phyloP scores from a whole-genome alignment of 2,888 invertebrate genomes.

The Suillia variegata region DNA sequence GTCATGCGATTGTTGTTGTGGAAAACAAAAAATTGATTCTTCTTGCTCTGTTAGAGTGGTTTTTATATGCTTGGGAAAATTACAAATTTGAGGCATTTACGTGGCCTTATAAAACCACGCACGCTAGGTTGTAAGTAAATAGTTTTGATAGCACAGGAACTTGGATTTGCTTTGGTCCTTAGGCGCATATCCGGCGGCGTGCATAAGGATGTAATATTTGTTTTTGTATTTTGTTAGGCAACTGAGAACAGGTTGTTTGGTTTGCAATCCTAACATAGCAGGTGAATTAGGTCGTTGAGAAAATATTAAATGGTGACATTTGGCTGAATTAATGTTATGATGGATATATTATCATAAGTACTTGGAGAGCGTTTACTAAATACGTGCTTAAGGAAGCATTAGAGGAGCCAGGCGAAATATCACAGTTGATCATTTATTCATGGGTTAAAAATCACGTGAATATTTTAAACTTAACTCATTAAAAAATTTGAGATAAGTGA shows the following conservation, averaged over 20 bases:
- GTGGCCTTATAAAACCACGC: neutral
- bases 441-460: too few relatives aligned
- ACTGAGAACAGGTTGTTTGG: neutral
- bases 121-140: too few relatives aligned
- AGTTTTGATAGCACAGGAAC: too few relatives aligned
- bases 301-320: too few relatives aligned
- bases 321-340: neutral
- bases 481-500: too few relatives aligned
- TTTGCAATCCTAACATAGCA: neutral
- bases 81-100: neutral
- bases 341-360: constrained; percentile 1
- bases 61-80: constrained; percentile 51
- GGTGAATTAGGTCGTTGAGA: neutral
- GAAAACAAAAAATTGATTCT: constrained; percentile 37
- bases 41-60: constrained; percentile 30
- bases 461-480: too few relatives aligned
- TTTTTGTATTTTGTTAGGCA: neutral
- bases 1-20: constrained; percentile 15
- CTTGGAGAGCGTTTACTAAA: too few relatives aligned
- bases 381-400: too few relatives aligned
- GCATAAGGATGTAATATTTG: constrained; percentile 3
- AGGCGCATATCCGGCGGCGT: constrained; percentile 9
- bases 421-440: too few relatives aligned
- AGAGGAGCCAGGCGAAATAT: too few relatives aligned
- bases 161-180: neutral